Base-by-base conservation (phyloP, 2,797 vertebrate genomes). In the Epinephelus malabaricus region DNA sequence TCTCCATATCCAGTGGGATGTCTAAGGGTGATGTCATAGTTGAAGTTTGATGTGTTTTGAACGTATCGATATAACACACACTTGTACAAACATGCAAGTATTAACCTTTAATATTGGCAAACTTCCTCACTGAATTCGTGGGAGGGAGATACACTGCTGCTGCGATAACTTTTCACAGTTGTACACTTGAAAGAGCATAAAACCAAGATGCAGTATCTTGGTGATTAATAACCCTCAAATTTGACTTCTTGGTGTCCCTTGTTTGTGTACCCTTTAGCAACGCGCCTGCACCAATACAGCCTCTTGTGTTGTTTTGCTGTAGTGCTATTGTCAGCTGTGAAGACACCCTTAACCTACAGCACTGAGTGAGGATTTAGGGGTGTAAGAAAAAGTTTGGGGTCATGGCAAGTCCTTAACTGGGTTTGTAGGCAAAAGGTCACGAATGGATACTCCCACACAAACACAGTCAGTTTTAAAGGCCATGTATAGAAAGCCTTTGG, bases 381-480 rank as follows among this genome's bases (percentile, higher is more conserved):
- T 71, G 63, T 54, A 77, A 56, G 62, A 73, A 81, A 78, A 73
- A 5, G 53, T 85, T 81, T 85, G 25, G 79, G 85, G 76, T 88
- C 79, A 76, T 21, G 50, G 40, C 63, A 45, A 64, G 60, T 62
- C 72, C 79, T 70, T 18, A 79, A 83, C 56, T 83, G 49, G 67
- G 78, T 86, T 91, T 90, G 68, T 92, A 83, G 90, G 90, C 59
- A 55, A 92, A 89, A 88, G 92, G 90, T 92, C 88, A 81, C 54
- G 18, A 69, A 68, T 81, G 67, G 74, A 76, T 80, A 71, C 62
- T 69, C 70, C 49, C 61, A 71, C 73, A 84, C 79, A 92, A 78
- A 85, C 71, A 18, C 63, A 56, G 84, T 75, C 73, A 81, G 78
- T 87, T 81, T 84, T 70, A 87, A 84, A 78, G 71, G 73, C 84